These are phyloP conservation scores for Pocota personata DNA, from an alignment of 2,888 invertebrate species.

Conservation along the genomic window DNA sequence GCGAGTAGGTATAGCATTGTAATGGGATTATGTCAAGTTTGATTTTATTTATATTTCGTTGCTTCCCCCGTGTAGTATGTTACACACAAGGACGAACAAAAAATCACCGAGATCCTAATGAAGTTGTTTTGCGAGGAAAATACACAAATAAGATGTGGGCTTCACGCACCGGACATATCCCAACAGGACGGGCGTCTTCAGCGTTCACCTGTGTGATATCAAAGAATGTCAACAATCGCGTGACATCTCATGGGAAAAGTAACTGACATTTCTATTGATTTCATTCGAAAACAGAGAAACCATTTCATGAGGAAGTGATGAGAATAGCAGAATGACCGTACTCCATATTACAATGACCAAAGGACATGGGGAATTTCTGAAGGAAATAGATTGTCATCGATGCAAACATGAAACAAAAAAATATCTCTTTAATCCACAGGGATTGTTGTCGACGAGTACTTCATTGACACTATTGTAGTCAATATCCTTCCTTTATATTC, in stretches of 20 bases:
- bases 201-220: background rate
- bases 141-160: background rate
- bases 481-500: background rate
- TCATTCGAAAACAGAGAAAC: background rate
- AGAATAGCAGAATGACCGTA: background rate
- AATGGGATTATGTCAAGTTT: slow-evolving; percentile 11
- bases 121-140: background rate
- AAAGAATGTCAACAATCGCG: background rate
- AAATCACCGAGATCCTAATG: background rate
- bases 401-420: background rate
- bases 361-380: background rate
- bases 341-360: background rate
- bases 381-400: slow-evolving; percentile 2
- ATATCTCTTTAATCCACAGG: background rate
- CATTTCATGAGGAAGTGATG: slow-evolving; percentile 29
- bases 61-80: background rate
- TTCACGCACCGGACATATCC: background rate
- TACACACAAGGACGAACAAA: background rate
- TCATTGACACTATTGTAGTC: slow-evolving; percentile 5
- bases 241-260: background rate
- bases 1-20: background rate
- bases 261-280: slow-evolving; percentile 6
- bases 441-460: background rate
- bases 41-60: background rate
- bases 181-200: background rate